Evolutionary conservation across 2,888 invertebrate species (phyloP).

Genomic region (Melanostoma scalare): DNA sequence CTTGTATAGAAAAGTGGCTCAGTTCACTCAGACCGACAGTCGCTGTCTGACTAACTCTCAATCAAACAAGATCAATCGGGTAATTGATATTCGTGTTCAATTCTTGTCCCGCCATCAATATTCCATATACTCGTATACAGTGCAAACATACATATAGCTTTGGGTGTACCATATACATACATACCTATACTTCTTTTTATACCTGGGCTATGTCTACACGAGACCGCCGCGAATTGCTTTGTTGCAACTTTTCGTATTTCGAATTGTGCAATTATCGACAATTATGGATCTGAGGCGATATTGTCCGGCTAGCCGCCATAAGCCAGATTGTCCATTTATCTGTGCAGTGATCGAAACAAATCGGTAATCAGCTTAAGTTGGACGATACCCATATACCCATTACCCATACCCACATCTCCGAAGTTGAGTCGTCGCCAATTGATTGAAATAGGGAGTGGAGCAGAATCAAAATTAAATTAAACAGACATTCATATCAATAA

Average conservation of each 20-base stretch:
- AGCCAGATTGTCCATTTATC: constrained; percentile 58
- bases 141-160: too few relatives aligned
- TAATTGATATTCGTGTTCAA: constrained; percentile 67
- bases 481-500: constrained; percentile 23
- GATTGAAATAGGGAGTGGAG: constrained; percentile 65
- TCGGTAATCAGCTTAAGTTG: constrained; percentile 69
- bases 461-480: constrained; percentile 52
- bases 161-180: too few relatives aligned
- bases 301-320: constrained; percentile 46
- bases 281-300: constrained; percentile 62
- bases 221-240: constrained; percentile 56
- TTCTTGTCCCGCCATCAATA: constrained; percentile 23
- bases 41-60: constrained; percentile 68
- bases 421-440: constrained; percentile 23
- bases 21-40: constrained; percentile 62
- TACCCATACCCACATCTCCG: not conserved
- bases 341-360: constrained; percentile 68
- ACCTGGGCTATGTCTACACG: constrained; percentile 20
- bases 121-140: too few relatives aligned
- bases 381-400: constrained; percentile 34
- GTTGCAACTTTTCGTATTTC: constrained; percentile 55
- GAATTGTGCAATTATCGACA: constrained; percentile 72
- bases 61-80: constrained; percentile 72
- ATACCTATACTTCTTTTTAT: not conserved
- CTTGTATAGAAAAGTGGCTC: constrained; percentile 24